Evolutionary conservation across 2,113 vertebrate species (phyloP), one percentile per base, ranked within the genome.

Genomic region (Tragulus kanchil): DNA sequence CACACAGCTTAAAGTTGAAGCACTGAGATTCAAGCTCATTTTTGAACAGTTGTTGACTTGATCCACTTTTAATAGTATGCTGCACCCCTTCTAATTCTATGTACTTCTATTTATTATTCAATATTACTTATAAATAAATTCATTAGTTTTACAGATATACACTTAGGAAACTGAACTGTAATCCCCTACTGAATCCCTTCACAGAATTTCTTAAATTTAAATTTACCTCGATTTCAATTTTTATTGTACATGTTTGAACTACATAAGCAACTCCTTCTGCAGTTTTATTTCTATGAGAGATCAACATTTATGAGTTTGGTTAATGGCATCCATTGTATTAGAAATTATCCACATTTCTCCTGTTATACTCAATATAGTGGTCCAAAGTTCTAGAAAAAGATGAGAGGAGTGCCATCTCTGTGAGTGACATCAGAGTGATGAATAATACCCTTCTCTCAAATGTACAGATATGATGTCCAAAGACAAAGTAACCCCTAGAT

Each of bases 401-500:
- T 16, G 10, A n/a, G 31, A 45, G 15, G 6, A 42, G 9, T 65
- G 48, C 58, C 90, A 54, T 9, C 62, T 82, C 36, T 36, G 31
- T 73, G 48, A 61, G 58, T 62, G 42, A 26, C 19, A 71, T 45
- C 5, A 50, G 71, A 88, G 8, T 8, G 48, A 69, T 85, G 28
- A 95, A 86, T 91, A 95, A 86, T 91, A 86, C 61, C 36, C 9
- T 62, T 85, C 17, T 52, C 59, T 73, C 28, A 48, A 25, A 91
- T 50, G 67, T 64, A 59, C 5, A 87, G 23, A 86, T 4, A 14
- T 9, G 15, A 0, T 86, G 6, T 65, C 50, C 52, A 73, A 89
- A 95, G 86, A 21, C 67, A 96, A 93, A 91, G 3, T 83, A 61
- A 85, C 14, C 10, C 73, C 52, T 58, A 94, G 83, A 65, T 56